Evolutionary conservation across 2,888 invertebrate genomes (phyloP).

Genomic region (Xestoiulus laeticollis): DNA sequence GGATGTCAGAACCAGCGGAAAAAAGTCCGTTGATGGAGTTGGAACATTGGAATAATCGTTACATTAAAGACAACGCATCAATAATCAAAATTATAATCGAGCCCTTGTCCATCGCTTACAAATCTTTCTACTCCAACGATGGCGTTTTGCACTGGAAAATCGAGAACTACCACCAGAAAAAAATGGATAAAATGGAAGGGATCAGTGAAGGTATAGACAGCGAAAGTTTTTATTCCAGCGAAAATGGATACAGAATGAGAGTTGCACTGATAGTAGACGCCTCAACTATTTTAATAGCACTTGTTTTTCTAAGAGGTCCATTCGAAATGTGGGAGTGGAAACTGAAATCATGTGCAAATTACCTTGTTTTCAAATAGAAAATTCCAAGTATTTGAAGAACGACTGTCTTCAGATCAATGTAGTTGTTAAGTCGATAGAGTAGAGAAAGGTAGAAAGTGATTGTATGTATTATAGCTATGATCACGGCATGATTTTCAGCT

Average conservation of each 20-base stretch:
- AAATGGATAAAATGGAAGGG: background rate
- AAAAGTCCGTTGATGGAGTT: background rate
- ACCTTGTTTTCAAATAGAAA: too few species aligned
- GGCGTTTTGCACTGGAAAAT: background rate
- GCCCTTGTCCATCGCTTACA: background rate
- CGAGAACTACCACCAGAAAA: background rate
- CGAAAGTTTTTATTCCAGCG: background rate
- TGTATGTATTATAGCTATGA: too few species aligned
- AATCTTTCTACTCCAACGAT: background rate
- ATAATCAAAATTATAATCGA: background rate
- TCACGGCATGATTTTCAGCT: too few species aligned
- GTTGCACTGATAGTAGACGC: too few species aligned
- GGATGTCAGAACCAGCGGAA: background rate
- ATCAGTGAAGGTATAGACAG: background rate
- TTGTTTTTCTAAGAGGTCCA: too few species aligned
- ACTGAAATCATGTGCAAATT: too few species aligned
- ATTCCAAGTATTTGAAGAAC: too few species aligned
- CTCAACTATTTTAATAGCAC: too few species aligned
- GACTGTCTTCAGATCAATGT: too few species aligned
- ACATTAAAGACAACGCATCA: background rate
- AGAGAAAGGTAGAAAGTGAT: too few species aligned
- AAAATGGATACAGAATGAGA: conserved; percentile 42
- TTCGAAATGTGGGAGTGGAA: too few species aligned
- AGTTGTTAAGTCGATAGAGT: too few species aligned
- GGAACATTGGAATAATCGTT: background rate